Evolutionary conservation across 2,888 invertebrate species (phyloP).

Genomic region (Agrilus cyanescens): DNA sequence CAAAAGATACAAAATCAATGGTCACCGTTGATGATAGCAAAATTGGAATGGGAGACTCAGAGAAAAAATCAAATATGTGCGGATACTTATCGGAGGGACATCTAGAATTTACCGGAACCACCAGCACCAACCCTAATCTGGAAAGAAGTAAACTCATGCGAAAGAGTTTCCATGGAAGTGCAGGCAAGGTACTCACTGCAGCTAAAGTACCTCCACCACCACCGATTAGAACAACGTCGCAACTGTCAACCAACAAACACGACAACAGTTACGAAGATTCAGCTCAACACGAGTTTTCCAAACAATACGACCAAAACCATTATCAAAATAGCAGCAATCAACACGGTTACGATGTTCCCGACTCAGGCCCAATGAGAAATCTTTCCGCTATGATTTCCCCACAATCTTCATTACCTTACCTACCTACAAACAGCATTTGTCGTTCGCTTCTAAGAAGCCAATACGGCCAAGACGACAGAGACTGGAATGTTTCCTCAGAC

Average conservation of each 20-base stretch:
- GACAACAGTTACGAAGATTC: constrained; percentile 38
- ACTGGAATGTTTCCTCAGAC: too few relatives aligned
- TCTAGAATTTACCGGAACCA: constrained; percentile 55
- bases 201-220: constrained; percentile 80
- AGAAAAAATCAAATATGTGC: constrained; percentile 49
- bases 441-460: too few relatives aligned
- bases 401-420: too few relatives aligned
- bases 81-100: constrained; percentile 83
- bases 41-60: constrained; percentile 52
- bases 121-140: constrained; percentile 64
- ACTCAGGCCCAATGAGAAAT: too few relatives aligned
- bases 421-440: too few relatives aligned
- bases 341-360: too few relatives aligned
- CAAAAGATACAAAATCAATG: constrained; percentile 31
- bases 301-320: constrained; percentile 3
- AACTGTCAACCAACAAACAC: constrained; percentile 61
- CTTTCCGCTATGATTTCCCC: too few relatives aligned
- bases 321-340: background rate
- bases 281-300: constrained; percentile 16
- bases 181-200: constrained; percentile 66
- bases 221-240: constrained; percentile 76
- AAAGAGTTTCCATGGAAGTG: constrained; percentile 79
- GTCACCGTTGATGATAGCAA: constrained; percentile 64
- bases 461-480: too few relatives aligned
- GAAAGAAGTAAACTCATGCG: constrained; percentile 80